These are phyloP conservation scores for Odontocerum albicorne DNA, from an alignment of 2,888 invertebrate genomes.

Conservation along the genomic window DNA sequence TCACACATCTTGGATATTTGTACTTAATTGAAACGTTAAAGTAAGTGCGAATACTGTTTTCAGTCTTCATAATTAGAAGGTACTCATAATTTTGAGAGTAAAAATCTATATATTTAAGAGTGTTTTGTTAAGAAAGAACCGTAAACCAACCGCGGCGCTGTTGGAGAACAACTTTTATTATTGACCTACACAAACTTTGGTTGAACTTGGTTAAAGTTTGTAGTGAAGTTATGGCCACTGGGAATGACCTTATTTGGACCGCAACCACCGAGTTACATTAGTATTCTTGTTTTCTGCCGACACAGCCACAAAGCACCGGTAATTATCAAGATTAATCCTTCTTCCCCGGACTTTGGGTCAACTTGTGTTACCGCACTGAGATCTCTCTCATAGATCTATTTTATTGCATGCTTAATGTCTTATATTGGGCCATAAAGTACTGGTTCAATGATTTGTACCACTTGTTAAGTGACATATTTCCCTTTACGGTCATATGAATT, in stretches of 20 bases:
- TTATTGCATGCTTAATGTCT: conserved; percentile 9
- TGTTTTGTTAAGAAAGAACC: too few relatives aligned
- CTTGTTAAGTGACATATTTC: too few relatives aligned
- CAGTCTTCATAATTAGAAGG: too few relatives aligned
- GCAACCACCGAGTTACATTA: conserved; percentile 1
- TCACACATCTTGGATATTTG: too few relatives aligned
- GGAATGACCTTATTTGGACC: not conserved
- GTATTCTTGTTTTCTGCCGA: conserved; percentile 1
- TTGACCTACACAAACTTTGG: not conserved
- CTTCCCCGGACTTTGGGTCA: conserved; percentile 12
- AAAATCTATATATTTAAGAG: too few relatives aligned
- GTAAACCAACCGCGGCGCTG: too few relatives aligned
- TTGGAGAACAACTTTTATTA: not conserved
- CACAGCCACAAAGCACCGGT: conserved; percentile 12
- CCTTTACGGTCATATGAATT: too few relatives aligned
- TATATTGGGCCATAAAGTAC: too few relatives aligned
- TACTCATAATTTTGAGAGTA: too few relatives aligned
- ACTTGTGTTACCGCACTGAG: conserved; percentile 20
- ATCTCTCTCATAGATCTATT: conserved; percentile 10
- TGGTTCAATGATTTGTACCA: too few relatives aligned
- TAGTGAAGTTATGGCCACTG: not conserved
- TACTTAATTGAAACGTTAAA: too few relatives aligned
- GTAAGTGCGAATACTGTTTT: too few relatives aligned
- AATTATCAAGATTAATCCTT: conserved; percentile 22
- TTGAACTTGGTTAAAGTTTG: not conserved